Base-by-base conservation (phyloP, 1,140 invertebrate species). In the Leptopilina boulardi region DNA sequence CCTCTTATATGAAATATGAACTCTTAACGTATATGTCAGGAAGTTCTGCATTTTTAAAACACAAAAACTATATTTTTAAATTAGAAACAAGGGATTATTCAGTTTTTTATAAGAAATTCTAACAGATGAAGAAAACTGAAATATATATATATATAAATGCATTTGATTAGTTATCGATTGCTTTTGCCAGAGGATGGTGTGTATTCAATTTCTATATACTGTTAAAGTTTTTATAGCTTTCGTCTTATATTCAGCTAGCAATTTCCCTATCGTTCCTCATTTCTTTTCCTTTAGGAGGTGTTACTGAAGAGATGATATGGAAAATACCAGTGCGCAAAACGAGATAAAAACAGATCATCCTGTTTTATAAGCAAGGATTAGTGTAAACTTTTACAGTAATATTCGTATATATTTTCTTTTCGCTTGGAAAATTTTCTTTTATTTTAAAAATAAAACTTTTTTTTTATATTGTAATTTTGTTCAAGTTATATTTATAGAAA, bases 361-460 rank as follows among this genome's bases (percentile, higher is more conserved):
- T 18, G n/a, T 18, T 51, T 8, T 51, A 18, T 51, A 18, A 51
- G n/a, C 18, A 51, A 51, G 47, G 15, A 51, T 51, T 51, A 51
- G 47, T 18, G 47, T n/a, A 51, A 51, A 51, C 4, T 18, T n/a
- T 47, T 47, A 6, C 2, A 47, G 42, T 47, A 54, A 71, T 70
- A 78, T 70, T 78, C 15, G n/a, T n/a, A 18, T 51, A n/a, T n/a
- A n/a, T 42, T 42, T 42, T 51, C 47, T 51, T 51, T 18, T 51
- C n/a, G 47, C 2, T 51, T 18, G 2, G 18, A 51, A 18, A 51
- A 44, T n/a, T 51, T 18, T 18, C 47, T 38, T 38, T 8, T 38
- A 6, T 38, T 9, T 38, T 38, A 8, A 8, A n/a, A n/a, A 6
- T 6, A 38, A 38, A 38, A 38, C 34, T 38, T 38, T 38, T 34